These are phyloP conservation scores for Esox niger DNA, from an alignment of 2,113 vertebrate genomes.

Conservation along the genomic window DNA sequence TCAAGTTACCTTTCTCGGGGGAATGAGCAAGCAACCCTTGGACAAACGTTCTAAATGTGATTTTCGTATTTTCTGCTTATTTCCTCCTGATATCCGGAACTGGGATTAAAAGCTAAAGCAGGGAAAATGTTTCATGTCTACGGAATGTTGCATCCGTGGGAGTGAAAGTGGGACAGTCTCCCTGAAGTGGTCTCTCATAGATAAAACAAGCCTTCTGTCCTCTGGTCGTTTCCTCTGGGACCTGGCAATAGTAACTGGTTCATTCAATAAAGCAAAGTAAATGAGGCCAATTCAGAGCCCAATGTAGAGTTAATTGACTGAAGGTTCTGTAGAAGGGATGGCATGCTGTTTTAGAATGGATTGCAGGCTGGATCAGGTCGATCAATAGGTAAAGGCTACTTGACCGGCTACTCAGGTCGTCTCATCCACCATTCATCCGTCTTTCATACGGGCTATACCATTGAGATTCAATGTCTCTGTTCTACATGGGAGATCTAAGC, in stretches of 20 bases:
- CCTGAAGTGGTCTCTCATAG: background rate
- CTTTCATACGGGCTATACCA: background rate
- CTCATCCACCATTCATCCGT: slow-evolving; percentile 1
- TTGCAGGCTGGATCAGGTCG: background rate
- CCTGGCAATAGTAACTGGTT: background rate
- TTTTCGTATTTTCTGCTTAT: too few relatives aligned
- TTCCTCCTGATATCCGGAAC: too few relatives aligned
- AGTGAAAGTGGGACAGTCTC: too few relatives aligned
- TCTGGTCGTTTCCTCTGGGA: background rate
- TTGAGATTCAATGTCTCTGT: background rate
- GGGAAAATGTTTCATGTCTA: too few relatives aligned
- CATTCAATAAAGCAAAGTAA: background rate
- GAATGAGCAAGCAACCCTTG: too few relatives aligned
- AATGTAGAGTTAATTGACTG: too few relatives aligned
- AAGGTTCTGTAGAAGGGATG: background rate
- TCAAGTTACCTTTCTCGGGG: too few relatives aligned
- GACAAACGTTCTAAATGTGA: too few relatives aligned
- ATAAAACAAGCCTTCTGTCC: background rate
- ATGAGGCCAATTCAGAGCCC: too few relatives aligned
- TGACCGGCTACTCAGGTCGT: background rate
- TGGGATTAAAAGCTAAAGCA: too few relatives aligned
- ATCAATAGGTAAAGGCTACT: background rate
- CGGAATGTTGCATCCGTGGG: too few relatives aligned
- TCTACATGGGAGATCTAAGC: background rate
- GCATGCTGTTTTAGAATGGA: background rate